Conservation (phyloP, 2,888 invertebrate genomes). For the Cheilosia grossa region DNA sequence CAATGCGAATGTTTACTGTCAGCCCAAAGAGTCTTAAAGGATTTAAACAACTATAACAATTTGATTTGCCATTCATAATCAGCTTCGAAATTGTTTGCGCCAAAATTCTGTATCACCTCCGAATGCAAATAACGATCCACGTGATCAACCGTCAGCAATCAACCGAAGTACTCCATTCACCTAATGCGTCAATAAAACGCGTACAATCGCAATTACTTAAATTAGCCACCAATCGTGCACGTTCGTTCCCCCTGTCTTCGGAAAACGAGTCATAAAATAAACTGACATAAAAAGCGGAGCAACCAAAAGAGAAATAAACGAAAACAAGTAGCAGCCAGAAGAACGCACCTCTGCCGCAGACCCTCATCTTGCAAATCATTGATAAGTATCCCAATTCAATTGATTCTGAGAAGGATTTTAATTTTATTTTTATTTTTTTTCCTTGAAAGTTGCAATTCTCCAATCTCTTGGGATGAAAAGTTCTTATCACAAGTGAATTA, state of each 20-base stretch:
- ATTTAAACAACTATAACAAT: too few species aligned
- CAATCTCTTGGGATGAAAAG: slow-evolving; percentile 72
- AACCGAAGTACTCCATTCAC: slow-evolving; percentile 4
- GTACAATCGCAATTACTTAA: slow-evolving; percentile 69
- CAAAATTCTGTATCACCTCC: too few species aligned
- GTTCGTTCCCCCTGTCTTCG: slow-evolving; percentile 14
- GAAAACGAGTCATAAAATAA: slow-evolving; percentile 67
- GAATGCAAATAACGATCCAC: background rate
- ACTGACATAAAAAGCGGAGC: slow-evolving; percentile 40
- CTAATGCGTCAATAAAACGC: slow-evolving; percentile 64
- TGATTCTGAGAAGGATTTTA: slow-evolving; percentile 60
- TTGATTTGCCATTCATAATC: too few species aligned
- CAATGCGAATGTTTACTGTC: too few species aligned
- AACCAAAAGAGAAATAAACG: slow-evolving; percentile 13
- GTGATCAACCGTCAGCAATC: slow-evolving; percentile 39
- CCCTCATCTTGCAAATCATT: slow-evolving; percentile 67
- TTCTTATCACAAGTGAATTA: slow-evolving; percentile 73
- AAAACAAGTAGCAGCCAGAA: slow-evolving; percentile 33
- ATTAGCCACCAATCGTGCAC: slow-evolving; percentile 42
- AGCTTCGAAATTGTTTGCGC: too few species aligned
- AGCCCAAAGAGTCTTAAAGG: too few species aligned
- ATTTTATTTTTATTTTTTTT: slow-evolving; percentile 46
- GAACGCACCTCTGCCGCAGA: slow-evolving; percentile 19
- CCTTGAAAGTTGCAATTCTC: slow-evolving; percentile 55
- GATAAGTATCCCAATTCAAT: slow-evolving; percentile 74